Conservation (phyloP, 2,113 vertebrate genomes). For the Nycticebus coucang region DNA sequence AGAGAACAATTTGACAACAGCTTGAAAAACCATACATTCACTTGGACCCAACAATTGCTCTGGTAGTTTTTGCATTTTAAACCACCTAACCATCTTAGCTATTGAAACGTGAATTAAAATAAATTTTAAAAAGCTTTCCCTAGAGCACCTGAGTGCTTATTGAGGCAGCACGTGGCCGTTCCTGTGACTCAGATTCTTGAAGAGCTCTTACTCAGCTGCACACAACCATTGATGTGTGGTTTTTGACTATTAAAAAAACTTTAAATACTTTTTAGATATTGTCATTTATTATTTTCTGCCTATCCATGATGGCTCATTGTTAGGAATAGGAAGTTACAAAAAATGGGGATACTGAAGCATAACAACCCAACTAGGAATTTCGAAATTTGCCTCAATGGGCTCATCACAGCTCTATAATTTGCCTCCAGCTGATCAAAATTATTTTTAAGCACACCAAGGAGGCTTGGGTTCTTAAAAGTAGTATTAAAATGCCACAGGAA, state of each 20-base stretch:
- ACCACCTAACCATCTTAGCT: neutral
- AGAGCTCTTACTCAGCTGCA: neutral
- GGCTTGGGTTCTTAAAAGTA: neutral
- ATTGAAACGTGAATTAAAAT: neutral
- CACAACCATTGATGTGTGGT: neutral
- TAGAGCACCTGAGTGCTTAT: neutral
- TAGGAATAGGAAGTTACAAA: neutral
- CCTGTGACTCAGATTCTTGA: neutral
- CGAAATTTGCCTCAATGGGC: neutral
- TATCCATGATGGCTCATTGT: neutral
- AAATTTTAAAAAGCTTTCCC: neutral
- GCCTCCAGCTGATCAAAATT: slow-evolving; percentile 5
- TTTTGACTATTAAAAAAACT: neutral
- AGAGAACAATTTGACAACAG: slow-evolving; percentile 13
- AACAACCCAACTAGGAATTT: neutral
- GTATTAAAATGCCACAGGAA: neutral
- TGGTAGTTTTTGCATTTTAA: slow-evolving; percentile 10
- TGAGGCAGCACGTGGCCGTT: neutral
- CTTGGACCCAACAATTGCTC: neutral
- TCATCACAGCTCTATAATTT: neutral
- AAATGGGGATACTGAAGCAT: neutral
- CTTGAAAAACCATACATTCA: neutral
- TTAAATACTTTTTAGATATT: neutral
- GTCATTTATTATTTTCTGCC: neutral
- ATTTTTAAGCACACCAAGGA: slow-evolving; percentile 18